These are phyloP conservation scores for Cerceris ruficornis DNA, from an alignment of 2,888 invertebrate species.

Conservation along the genomic window DNA sequence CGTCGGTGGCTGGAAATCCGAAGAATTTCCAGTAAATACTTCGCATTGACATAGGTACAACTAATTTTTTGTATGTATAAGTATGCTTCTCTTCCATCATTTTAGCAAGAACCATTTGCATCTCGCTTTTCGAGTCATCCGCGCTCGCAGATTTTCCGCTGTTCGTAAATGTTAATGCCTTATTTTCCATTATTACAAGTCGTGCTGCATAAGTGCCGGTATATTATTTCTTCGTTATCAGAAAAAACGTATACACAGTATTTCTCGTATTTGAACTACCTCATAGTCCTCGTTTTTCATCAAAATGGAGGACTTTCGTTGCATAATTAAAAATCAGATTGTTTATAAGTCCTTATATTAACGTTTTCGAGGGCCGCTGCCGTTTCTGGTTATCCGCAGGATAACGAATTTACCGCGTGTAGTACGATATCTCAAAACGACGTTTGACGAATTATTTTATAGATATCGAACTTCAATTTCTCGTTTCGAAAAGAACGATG, in stretches of 20 bases:
- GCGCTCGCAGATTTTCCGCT: slow-evolving; percentile 36
- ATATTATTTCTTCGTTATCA: slow-evolving; percentile 28
- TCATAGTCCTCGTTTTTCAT: slow-evolving; percentile 50
- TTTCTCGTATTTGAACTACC: slow-evolving; percentile 25
- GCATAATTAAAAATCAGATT: slow-evolving; percentile 59
- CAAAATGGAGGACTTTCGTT: slow-evolving; percentile 66
- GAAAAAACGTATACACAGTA: slow-evolving; percentile 28
- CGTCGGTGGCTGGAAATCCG: slow-evolving; percentile 83
- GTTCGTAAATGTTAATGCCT: slow-evolving; percentile 47
- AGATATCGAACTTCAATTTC: slow-evolving; percentile 80
- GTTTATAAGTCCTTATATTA: slow-evolving; percentile 16
- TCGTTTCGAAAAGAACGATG: slow-evolving; percentile 75
- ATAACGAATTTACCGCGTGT: slow-evolving; percentile 74
- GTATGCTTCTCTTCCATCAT: slow-evolving; percentile 80
- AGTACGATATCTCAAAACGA: slow-evolving; percentile 71
- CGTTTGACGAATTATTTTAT: slow-evolving; percentile 74
- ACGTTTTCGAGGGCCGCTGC: slow-evolving; percentile 1
- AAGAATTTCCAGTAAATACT: slow-evolving; percentile 83
- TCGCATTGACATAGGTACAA: slow-evolving; percentile 83
- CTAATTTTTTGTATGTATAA: slow-evolving; percentile 81
- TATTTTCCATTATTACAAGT: slow-evolving; percentile 56
- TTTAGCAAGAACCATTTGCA: slow-evolving; percentile 76
- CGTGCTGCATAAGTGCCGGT: slow-evolving; percentile 48
- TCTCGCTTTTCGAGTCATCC: slow-evolving; percentile 62
- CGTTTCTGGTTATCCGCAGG: slow-evolving; percentile 28